Evolutionary conservation across 2,113 vertebrate species (phyloP).

Genomic region (Siniperca knerii): DNA sequence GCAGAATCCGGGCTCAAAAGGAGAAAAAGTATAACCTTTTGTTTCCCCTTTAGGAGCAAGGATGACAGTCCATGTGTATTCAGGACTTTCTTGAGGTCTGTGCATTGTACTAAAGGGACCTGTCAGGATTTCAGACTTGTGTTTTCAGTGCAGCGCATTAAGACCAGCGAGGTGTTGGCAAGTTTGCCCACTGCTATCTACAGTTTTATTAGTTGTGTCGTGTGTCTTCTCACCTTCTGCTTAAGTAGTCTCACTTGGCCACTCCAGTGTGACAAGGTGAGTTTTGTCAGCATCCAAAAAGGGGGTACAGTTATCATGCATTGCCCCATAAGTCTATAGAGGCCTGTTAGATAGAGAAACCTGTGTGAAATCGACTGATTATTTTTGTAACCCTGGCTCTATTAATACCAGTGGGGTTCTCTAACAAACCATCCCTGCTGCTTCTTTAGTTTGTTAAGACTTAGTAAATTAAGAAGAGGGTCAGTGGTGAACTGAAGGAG

Average conservation of each 20-base stretch:
- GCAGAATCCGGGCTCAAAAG: slow-evolving; percentile 1
- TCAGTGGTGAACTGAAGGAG: background rate
- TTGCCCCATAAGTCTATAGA: background rate
- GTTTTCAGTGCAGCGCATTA: background rate
- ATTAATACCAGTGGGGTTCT: background rate
- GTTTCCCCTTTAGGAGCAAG: background rate
- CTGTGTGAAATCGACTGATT: background rate
- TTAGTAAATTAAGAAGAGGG: background rate
- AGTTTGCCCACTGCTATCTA: background rate
- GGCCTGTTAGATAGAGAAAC: background rate
- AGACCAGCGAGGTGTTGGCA: background rate
- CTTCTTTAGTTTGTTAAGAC: background rate
- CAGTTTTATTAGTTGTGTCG: background rate
- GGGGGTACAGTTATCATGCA: background rate
- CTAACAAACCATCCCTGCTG: background rate
- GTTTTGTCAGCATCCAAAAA: background rate
- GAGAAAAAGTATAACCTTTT: slow-evolving; percentile 15
- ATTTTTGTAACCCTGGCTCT: background rate
- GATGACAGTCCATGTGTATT: background rate
- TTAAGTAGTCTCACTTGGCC: background rate
- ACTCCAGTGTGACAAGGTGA: background rate
- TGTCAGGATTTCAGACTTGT: background rate
- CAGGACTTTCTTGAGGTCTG: background rate
- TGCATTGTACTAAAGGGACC: slow-evolving; percentile 10
- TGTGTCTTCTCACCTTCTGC: slow-evolving; percentile 2